Evolutionary conservation across 2,113 vertebrate genomes (phyloP).

Genomic region (Psophia crepitans): DNA sequence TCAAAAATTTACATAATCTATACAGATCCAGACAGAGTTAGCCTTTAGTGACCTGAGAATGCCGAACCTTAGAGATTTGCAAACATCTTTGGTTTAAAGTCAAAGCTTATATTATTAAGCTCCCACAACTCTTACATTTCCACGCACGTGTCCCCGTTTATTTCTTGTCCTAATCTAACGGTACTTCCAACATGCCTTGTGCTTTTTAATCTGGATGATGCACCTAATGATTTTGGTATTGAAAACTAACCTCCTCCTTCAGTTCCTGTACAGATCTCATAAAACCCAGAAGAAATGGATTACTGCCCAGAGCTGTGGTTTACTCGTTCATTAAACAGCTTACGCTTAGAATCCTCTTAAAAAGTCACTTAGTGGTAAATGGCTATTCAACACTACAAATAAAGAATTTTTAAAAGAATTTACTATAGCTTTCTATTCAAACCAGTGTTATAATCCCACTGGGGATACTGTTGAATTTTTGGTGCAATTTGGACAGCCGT

Average conservation of each 20-base stretch:
- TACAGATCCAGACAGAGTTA: slow-evolving; percentile 8
- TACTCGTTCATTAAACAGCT: slow-evolving; percentile 48
- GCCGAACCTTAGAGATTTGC: neutral
- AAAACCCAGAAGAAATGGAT: slow-evolving; percentile 43
- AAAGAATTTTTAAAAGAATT: neutral
- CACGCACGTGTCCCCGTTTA: neutral
- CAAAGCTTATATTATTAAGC: neutral
- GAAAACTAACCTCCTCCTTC: slow-evolving; percentile 4
- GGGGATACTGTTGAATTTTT: neutral
- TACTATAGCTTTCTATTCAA: neutral
- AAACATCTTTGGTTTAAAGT: neutral
- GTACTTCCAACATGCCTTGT: neutral
- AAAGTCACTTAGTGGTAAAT: slow-evolving; percentile 49
- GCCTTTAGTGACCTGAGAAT: slow-evolving; percentile 23
- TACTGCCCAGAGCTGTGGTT: slow-evolving; percentile 39
- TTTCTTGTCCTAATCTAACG: neutral
- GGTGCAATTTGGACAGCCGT: neutral
- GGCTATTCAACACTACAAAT: slow-evolving; percentile 40
- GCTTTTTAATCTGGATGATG: slow-evolving; percentile 34
- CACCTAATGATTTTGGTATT: neutral
- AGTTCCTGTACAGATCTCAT: neutral
- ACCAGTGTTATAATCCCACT: neutral
- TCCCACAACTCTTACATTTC: neutral
- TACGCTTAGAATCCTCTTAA: slow-evolving; percentile 38
- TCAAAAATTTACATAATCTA: slow-evolving; percentile 57